Percentiles rank a stretch among this genome's conserved stretches.
Evolutionary conservation across 2,888 invertebrate species (phyloP).

Genomic region (Metopia argyrocephala): DNA sequence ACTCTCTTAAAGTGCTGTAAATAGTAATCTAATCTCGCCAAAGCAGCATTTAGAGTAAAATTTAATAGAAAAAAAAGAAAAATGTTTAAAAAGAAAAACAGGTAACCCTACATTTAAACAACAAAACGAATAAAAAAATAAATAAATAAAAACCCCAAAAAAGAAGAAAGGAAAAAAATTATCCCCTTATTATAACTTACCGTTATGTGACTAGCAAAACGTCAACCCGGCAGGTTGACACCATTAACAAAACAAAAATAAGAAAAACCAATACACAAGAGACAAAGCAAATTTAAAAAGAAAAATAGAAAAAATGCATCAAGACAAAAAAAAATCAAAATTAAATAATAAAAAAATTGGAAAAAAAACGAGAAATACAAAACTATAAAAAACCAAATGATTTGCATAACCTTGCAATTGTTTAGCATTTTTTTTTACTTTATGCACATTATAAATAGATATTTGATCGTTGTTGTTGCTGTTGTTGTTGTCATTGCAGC

Average conservation of each 20-base stretch:
- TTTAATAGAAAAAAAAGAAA: slow-evolving; percentile 2
- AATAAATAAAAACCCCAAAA: slow-evolving; percentile 22
- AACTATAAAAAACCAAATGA: slow-evolving; percentile 31
- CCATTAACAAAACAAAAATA: slow-evolving; percentile 17
- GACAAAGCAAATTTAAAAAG: slow-evolving; percentile 15
- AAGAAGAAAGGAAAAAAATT: slow-evolving; percentile 21
- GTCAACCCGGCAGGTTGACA: slow-evolving; percentile 44
- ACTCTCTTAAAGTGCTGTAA: too few species aligned
- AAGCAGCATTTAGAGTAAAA: too few species aligned
- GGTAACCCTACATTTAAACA: neutral
- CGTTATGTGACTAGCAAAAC: slow-evolving; percentile 33
- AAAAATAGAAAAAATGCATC: neutral
- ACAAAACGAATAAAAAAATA: neutral
- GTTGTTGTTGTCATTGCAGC: slow-evolving; percentile 33
- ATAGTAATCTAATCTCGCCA: too few species aligned
- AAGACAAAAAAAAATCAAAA: slow-evolving; percentile 5
- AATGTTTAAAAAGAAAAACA: slow-evolving; percentile 5
- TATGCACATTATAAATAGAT: neutral
- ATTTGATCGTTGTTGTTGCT: neutral
- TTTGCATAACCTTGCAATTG: slow-evolving; percentile 60
- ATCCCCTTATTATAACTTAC: slow-evolving; percentile 21
- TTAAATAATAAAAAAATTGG: slow-evolving; percentile 3
- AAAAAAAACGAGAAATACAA: slow-evolving; percentile 16
- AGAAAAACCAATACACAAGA: slow-evolving; percentile 1
- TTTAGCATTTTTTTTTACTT: slow-evolving; percentile 31